Evolutionary conservation across 2,888 invertebrate genomes (phyloP).

Genomic region (Cephus pulcher): DNA sequence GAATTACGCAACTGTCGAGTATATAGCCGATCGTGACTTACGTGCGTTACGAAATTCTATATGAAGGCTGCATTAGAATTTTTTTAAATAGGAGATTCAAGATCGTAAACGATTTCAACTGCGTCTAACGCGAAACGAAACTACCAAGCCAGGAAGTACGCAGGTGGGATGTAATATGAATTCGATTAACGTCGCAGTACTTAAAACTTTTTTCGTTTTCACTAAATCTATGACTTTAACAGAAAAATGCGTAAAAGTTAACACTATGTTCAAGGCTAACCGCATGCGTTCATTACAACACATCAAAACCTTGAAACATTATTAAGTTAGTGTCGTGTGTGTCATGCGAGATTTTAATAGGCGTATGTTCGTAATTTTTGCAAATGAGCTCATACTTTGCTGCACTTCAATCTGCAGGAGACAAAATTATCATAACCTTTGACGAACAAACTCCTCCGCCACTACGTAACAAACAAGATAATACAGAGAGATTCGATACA

Average conservation of each 20-base stretch:
- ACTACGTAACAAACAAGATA: not conserved
- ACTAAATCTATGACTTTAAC: not conserved
- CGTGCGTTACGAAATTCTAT: slow-evolving; percentile 23
- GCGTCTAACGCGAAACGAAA: slow-evolving; percentile 1
- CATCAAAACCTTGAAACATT: slow-evolving; percentile 13
- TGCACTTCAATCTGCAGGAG: slow-evolving; percentile 4
- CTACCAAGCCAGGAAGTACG: not conserved
- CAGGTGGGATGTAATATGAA: not conserved
- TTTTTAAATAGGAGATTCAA: slow-evolving; percentile 18
- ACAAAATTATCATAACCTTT: slow-evolving; percentile 10
- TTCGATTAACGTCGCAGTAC: not conserved
- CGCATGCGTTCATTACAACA: not conserved
- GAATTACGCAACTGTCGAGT: slow-evolving; percentile 10
- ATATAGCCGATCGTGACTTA: slow-evolving; percentile 17
- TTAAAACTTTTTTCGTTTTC: not conserved
- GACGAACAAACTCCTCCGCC: not conserved
- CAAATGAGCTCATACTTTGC: not conserved
- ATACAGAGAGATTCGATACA: not conserved
- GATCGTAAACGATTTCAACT: not conserved
- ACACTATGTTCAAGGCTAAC: not conserved
- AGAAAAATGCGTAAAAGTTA: not conserved
- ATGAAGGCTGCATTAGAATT: slow-evolving; percentile 21
- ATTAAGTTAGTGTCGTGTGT: slow-evolving; percentile 14
- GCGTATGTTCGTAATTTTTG: not conserved
- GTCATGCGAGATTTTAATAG: slow-evolving; percentile 16